Percentiles rank a stretch among this genome's conserved stretches.
Conservation (phyloP, 2,888 invertebrate species). For the Muscina levida region DNA sequence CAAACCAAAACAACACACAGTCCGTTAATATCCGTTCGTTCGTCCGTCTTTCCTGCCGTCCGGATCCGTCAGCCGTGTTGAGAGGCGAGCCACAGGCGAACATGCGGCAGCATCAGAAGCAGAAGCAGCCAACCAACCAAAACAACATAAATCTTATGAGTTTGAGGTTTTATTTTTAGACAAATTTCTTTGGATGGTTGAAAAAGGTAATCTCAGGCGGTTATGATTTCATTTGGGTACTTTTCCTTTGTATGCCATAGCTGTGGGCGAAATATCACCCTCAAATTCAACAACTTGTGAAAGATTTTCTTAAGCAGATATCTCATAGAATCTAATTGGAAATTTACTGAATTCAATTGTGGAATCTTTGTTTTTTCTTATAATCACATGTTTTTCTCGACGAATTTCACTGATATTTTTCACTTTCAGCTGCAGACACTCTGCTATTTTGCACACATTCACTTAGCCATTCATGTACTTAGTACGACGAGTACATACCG, state of each 20-base stretch:
- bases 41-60: slow-evolving; percentile 10
- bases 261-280: no score
- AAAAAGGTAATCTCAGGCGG: slow-evolving; percentile 34
- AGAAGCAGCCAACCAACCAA: not conserved
- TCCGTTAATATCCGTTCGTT: slow-evolving; percentile 28
- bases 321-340: no score
- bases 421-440: slow-evolving; percentile 13
- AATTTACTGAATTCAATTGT: not conserved
- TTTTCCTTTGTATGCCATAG: not conserved
- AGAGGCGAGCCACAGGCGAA: not conserved
- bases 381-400: slow-evolving; percentile 15
- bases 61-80: not conserved
- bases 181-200: slow-evolving; percentile 42
- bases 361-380: slow-evolving; percentile 3
- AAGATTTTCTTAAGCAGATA: no score
- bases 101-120: not conserved
- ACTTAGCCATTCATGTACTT: slow-evolving; percentile 31
- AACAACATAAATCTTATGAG: slow-evolving; percentile 23
- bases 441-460: slow-evolving; percentile 47
- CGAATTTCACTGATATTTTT: slow-evolving; percentile 18
- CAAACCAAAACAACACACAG: slow-evolving; percentile 30
- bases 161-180: slow-evolving; percentile 56
- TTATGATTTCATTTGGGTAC: not conserved
- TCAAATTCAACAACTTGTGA: no score
- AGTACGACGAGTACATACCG: not conserved